Evolutionary conservation across 2,888 invertebrate genomes (phyloP).

Genomic region (Andrena dorsata): DNA sequence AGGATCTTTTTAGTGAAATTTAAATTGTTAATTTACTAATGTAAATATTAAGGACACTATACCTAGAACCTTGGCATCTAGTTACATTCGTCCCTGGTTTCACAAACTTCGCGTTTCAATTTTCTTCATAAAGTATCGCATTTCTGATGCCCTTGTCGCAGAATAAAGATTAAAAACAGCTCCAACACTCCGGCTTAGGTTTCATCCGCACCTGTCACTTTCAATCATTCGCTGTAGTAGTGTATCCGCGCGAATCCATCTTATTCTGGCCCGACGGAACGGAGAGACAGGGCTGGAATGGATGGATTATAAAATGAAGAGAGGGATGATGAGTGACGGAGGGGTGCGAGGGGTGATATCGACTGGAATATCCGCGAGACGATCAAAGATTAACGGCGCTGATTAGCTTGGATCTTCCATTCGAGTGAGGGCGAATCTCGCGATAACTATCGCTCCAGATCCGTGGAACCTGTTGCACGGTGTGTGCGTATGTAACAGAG

Average conservation of each 20-base stretch:
- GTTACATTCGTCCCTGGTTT: too few relatives aligned
- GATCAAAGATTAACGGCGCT: slow-evolving; percentile 32
- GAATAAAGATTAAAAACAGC: not conserved
- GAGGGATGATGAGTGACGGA: not conserved
- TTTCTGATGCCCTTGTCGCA: too few relatives aligned
- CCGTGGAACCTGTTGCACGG: slow-evolving; percentile 45
- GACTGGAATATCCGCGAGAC: slow-evolving; percentile 19
- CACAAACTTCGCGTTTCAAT: too few relatives aligned
- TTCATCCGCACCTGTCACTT: not conserved
- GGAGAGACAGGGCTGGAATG: not conserved
- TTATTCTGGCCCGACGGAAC: not conserved
- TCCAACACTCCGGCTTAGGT: not conserved
- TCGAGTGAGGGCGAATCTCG: slow-evolving; percentile 29
- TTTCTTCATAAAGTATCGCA: too few relatives aligned
- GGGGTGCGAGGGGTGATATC: not conserved
- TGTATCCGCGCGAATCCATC: not conserved
- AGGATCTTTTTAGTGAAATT: too few relatives aligned
- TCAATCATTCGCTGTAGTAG: not conserved
- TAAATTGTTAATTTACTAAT: too few relatives aligned
- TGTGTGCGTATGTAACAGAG: slow-evolving; percentile 7
- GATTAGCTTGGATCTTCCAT: slow-evolving; percentile 30
- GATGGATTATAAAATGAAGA: slow-evolving; percentile 3
- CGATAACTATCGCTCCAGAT: slow-evolving; percentile 27
- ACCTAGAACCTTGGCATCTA: too few relatives aligned
- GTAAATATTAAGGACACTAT: too few relatives aligned